These are phyloP conservation scores for Theretra japonica DNA, from an alignment of 2,888 invertebrate species.

Conservation along the genomic window DNA sequence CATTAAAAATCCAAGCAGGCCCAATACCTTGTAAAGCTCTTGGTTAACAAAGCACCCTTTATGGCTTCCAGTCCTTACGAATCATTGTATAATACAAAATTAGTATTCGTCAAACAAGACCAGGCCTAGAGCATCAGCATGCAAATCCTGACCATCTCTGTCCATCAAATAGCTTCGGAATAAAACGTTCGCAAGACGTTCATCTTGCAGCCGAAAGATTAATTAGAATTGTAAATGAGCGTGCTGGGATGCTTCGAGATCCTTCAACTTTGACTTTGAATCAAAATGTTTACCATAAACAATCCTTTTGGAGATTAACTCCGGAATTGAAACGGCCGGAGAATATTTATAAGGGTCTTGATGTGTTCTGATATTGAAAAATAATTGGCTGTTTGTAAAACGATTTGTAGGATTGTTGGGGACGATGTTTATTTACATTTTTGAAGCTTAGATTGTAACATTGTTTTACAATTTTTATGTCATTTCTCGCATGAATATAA, in stretches of 20 bases:
- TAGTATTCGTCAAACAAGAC: conserved; percentile 35
- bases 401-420: background rate
- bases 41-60: background rate
- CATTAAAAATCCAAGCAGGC: too few relatives aligned
- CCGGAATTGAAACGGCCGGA: conserved; percentile 64
- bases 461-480: too few relatives aligned
- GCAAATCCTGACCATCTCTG: conserved; percentile 71
- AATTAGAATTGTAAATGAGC: conserved; percentile 81
- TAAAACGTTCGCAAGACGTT: conserved; percentile 54
- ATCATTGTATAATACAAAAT: conserved; percentile 39
- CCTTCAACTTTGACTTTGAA: conserved; percentile 76
- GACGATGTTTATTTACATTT: too few relatives aligned
- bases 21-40: background rate
- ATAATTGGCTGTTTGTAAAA: conserved; percentile 52
- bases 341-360: conserved; percentile 73
- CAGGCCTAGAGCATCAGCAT: conserved; percentile 67
- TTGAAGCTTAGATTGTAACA: too few relatives aligned
- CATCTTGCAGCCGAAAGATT: conserved; percentile 73
- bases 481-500: too few relatives aligned
- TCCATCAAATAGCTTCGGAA: conserved; percentile 67
- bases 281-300: conserved; percentile 81
- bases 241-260: conserved; percentile 64
- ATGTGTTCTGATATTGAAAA: conserved; percentile 37
- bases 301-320: conserved; percentile 81
- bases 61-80: conserved; percentile 45